Evolutionary conservation across 2,113 vertebrate species (phyloP), one percentile per base, ranked within the genome.

Genomic region (Notarius quadriscutis): DNA sequence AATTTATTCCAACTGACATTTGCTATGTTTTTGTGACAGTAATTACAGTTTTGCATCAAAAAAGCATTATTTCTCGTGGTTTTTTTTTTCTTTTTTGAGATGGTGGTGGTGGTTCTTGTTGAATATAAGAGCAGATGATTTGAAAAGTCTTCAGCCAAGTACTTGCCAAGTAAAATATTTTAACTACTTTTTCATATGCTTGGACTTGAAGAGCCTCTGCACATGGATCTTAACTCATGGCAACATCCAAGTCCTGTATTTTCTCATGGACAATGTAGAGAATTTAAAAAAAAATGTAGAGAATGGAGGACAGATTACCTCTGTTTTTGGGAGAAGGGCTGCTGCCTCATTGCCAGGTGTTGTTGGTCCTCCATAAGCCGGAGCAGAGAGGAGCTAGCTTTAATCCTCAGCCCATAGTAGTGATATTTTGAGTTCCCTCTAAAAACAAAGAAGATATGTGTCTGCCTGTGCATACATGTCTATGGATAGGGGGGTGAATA

Each of bases 401-500:
- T 98, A 93, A 98, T 98, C 89, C 97, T 96, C 89, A 98, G 94
- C 27, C 97, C 97, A 5, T 98, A 98, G 90, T 98, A 98, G 91
- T 98, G 97, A 92, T 98, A 98, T 90, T 98, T 98, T 17, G 97
- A 98, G 91, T 98, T 98, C 60, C 97, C 97, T 86, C 97, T 98
- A 92, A 41, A 87, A 89, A 85, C 11, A 65, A 75, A 74, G 63
- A 25, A n/a, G 51, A 82, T 41, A n/a, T 2, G 51, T 81, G 17
- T 71, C 62, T 50, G 20, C 30, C 8, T 77, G 51, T 51, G 62
- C 20, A 55, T 57, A 55, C 7, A 10, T 77, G 75, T 41, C 86
- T 84, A 79, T 60, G 83, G 18, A 62, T 20, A 6, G 30, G n/a
- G 75, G 48, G 57, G 51, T 25, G n/a, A 30, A 34, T 41, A 25